phyloP scores from a whole-genome alignment of 2,888 invertebrate genomes.

The Andrena dorsata region DNA sequence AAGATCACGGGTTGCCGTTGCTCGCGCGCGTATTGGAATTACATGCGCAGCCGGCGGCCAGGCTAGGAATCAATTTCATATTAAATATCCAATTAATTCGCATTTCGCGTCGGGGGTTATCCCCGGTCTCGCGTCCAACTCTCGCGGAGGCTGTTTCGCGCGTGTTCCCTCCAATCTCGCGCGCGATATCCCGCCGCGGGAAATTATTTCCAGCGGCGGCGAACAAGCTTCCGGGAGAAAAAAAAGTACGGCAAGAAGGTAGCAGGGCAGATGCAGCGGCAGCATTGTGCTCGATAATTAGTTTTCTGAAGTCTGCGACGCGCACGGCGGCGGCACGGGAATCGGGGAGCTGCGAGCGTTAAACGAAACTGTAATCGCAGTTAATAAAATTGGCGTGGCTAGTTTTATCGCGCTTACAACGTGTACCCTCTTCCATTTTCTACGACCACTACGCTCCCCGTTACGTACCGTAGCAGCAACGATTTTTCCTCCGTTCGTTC shows the following conservation, averaged over 20 bases:
- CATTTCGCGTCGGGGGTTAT: background rate
- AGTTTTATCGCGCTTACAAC: slow-evolving; percentile 23
- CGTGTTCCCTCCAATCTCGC: slow-evolving; percentile 4
- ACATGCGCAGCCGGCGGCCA: background rate
- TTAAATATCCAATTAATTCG: slow-evolving; percentile 49
- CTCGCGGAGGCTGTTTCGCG: background rate
- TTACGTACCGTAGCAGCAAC: background rate
- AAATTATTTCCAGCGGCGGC: slow-evolving; percentile 25
- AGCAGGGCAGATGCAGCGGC: background rate
- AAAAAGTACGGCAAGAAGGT: slow-evolving; percentile 4
- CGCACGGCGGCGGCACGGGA: background rate
- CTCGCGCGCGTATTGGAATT: slow-evolving; percentile 17
- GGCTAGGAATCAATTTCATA: slow-evolving; percentile 36
- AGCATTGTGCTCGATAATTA: slow-evolving; percentile 46
- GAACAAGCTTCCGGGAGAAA: background rate
- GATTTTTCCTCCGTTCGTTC: slow-evolving; percentile 13
- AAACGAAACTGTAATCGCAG: slow-evolving; percentile 26
- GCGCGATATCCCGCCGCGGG: slow-evolving; percentile 24
- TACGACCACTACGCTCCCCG: background rate
- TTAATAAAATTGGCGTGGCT: slow-evolving; percentile 42
- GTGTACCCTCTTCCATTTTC: slow-evolving; percentile 3
- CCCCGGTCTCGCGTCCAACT: slow-evolving; percentile 13
- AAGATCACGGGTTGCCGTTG: slow-evolving; percentile 10
- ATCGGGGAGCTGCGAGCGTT: slow-evolving; percentile 7
- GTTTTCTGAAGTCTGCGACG: background rate